Conservation (phyloP, 2,113 vertebrate genomes). For the Neodon shergylaensis region DNA sequence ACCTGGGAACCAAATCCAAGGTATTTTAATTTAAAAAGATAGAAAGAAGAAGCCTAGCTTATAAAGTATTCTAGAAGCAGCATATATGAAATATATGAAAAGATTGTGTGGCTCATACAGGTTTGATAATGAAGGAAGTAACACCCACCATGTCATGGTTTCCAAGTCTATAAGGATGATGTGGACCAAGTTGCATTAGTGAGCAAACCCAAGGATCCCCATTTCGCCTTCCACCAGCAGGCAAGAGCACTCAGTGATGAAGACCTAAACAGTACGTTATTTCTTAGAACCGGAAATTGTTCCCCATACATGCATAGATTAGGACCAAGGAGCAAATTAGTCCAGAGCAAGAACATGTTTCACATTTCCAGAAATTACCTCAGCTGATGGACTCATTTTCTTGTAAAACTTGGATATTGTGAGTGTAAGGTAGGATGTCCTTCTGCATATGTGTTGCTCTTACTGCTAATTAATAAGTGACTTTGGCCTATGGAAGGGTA, state of each 20-base stretch:
- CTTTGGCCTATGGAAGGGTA: too few species aligned
- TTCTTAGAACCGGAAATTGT: slow-evolving; percentile 40
- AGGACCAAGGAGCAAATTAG: slow-evolving; percentile 59
- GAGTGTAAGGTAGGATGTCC: neutral
- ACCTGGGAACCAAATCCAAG: slow-evolving; percentile 44
- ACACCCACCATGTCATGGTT: neutral
- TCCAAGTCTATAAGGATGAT: neutral
- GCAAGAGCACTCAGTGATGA: slow-evolving; percentile 35
- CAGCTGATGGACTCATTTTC: neutral
- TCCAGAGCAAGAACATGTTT: neutral
- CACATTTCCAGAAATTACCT: neutral
- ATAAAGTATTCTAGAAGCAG: neutral
- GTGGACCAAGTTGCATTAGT: neutral
- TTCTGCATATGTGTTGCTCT: too few species aligned
- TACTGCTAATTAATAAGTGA: too few species aligned
- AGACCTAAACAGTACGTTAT: slow-evolving; percentile 33
- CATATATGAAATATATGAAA: neutral
- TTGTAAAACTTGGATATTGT: neutral
- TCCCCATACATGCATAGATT: slow-evolving; percentile 58
- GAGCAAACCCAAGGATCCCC: neutral
- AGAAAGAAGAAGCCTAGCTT: slow-evolving; percentile 25
- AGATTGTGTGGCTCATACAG: neutral
- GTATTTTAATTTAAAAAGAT: slow-evolving; percentile 27
- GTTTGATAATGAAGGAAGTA: neutral
- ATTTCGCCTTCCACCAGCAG: slow-evolving; percentile 8